A percentile compares a stretch with the other conserved stretches of the same genome.
Conservation (phyloP, 64 coral and sea anemone species). For the Dendronephthya gigantea region DNA sequence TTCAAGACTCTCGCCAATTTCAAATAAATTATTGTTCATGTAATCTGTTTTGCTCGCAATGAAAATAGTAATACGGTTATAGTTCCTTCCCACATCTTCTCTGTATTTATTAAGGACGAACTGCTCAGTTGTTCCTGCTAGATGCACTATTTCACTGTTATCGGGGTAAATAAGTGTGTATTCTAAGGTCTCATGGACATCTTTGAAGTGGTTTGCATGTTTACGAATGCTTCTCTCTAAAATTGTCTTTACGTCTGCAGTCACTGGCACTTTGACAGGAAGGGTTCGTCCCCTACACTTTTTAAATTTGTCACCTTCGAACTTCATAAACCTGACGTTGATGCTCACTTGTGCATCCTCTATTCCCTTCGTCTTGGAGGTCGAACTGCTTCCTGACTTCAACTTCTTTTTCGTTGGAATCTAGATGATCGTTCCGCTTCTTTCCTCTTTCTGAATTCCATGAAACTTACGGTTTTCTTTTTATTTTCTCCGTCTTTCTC, state of each 20-base stretch:
- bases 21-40: not conserved
- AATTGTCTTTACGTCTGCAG: slow-evolving; percentile 9
- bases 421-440: slow-evolving; percentile 33
- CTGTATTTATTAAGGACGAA: slow-evolving; percentile 41
- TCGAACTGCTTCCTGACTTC: not conserved
- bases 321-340: slow-evolving; percentile 33
- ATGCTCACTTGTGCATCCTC: not conserved
- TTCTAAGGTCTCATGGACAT: slow-evolving; percentile 17
- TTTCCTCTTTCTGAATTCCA: slow-evolving; percentile 21
- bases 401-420: not conserved
- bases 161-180: slow-evolving; percentile 38
- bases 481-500: not conserved
- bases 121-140: slow-evolving; percentile 32
- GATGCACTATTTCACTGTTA: slow-evolving; percentile 17
- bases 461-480: slow-evolving; percentile 17
- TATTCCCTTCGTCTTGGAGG: not conserved
- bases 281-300: slow-evolving; percentile 22
- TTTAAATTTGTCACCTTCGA: slow-evolving; percentile 32
- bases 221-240: slow-evolving; percentile 14
- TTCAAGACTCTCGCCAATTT: not conserved
- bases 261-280: slow-evolving; percentile 1
- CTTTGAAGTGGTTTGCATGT: slow-evolving; percentile 40
- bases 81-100: slow-evolving; percentile 44
- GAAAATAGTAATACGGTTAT: slow-evolving; percentile 42
- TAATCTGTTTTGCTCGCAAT: slow-evolving; percentile 37